Conservation (phyloP, 2,797 vertebrate genomes). For the Crenichthys baileyi region DNA sequence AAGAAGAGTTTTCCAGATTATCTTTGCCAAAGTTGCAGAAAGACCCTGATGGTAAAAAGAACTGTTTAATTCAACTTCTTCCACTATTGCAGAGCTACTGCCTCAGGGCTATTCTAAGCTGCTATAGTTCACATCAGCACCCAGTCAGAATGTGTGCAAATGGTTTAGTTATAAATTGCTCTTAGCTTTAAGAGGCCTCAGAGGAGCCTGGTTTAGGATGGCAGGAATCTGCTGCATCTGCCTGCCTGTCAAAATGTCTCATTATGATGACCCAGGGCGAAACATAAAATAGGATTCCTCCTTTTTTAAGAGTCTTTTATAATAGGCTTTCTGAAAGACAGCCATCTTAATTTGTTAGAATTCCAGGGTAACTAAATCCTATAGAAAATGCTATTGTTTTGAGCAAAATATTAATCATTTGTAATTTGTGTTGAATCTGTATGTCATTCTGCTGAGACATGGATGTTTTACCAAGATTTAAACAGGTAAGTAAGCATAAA, state of each 20-base stretch:
- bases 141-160: constrained; percentile 17
- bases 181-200: constrained; percentile 14
- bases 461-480: not conserved
- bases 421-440: constrained; percentile 1
- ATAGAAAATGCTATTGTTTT: constrained; percentile 3
- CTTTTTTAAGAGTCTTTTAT: not conserved
- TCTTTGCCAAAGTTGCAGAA: constrained; percentile 53
- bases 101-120: constrained; percentile 29
- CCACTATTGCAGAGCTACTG: constrained; percentile 24
- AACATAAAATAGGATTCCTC: not conserved
- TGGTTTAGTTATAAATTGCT: constrained; percentile 7
- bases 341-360: constrained; percentile 1
- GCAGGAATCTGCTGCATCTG: constrained; percentile 22
- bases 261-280: constrained; percentile 23
- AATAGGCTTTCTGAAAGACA: not conserved
- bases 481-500: not conserved
- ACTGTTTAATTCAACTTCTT: constrained; percentile 43
- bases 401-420: not conserved
- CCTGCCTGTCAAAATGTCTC: constrained; percentile 26
- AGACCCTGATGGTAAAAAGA: constrained; percentile 47
- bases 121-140: constrained; percentile 32
- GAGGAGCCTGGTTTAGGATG: not conserved
- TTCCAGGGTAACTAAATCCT: not conserved
- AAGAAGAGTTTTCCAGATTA: constrained; percentile 36
- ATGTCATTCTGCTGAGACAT: not conserved